A percentile compares a stretch with the other conserved stretches of the same genome.
phyloP scores from a whole-genome alignment of 2,113 vertebrate genomes.

The Nymphicus hollandicus region DNA sequence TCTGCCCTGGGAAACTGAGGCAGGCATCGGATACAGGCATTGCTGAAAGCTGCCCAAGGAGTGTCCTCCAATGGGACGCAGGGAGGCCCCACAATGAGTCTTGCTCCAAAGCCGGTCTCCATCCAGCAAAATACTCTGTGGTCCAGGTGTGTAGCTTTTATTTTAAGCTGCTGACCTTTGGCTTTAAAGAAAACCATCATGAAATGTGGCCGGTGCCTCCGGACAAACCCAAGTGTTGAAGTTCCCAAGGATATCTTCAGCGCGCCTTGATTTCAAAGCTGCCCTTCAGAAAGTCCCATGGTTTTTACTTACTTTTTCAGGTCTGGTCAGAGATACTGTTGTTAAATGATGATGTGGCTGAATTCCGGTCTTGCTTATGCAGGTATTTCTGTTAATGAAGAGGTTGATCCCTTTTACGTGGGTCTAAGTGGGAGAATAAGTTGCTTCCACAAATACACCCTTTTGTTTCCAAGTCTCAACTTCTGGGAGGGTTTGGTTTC shows the following conservation, averaged over 20 bases:
- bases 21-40: fast-evolving
- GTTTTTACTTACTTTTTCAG: fast-evolving
- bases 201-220: not conserved
- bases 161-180: not conserved
- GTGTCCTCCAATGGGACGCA: not conserved
- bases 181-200: fast-evolving
- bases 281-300: fast-evolving
- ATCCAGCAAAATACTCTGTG: fast-evolving
- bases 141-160: not conserved
- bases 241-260: fast-evolving
- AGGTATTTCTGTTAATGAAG: not conserved
- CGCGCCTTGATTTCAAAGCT: not conserved
- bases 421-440: not conserved
- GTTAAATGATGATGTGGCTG: not conserved
- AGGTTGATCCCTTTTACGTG: not conserved
- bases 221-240: fast-evolving
- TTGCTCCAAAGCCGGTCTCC: not conserved
- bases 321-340: fast-evolving
- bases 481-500: not conserved
- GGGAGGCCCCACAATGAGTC: no score
- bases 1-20: not conserved
- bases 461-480: not conserved
- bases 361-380: not conserved
- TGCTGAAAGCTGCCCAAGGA: not conserved
- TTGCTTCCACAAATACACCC: not conserved